Evolutionary conservation across 92 coral and sea anemone genomes (phyloP).

Genomic region (Porites rus): DNA sequence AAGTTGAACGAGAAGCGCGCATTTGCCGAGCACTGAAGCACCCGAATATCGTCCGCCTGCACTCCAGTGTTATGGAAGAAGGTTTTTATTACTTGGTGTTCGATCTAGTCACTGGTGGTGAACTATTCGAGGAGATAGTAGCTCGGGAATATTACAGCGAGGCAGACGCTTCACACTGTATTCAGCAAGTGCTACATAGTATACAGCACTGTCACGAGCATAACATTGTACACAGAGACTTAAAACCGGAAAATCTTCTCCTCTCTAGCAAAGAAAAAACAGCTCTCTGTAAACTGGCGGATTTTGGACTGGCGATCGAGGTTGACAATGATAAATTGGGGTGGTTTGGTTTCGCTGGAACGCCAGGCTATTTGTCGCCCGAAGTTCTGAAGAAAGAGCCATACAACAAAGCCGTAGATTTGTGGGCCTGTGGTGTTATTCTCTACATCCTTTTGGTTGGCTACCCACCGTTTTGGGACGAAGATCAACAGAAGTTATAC

Average conservation of each 20-base stretch:
- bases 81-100: conserved; percentile 85
- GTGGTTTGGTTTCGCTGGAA: conserved; percentile 99
- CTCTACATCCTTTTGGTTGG: conserved; percentile 96
- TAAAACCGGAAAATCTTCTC: conserved; percentile 98
- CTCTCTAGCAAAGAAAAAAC: conserved; percentile 92
- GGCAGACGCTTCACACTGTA: conserved; percentile 97
- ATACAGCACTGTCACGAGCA: conserved; percentile 90
- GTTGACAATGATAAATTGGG: conserved; percentile 82
- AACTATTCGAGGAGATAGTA: conserved; percentile 97
- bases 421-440: conserved; percentile 98
- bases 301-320: conserved; percentile 98
- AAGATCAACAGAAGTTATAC: conserved; percentile 94
- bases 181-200: conserved; percentile 94
- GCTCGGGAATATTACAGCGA: conserved; percentile 99
- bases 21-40: conserved; percentile 92
- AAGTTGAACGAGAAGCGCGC: conserved; percentile 98
- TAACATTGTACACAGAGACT: conserved; percentile 90
- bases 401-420: conserved; percentile 89
- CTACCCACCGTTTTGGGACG: conserved; percentile 99
- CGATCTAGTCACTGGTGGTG: conserved; percentile 98
- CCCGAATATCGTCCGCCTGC: conserved; percentile 95
- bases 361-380: conserved; percentile 98
- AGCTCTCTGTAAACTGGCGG: conserved; percentile 93
- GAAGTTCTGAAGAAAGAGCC: conserved; percentile 96
- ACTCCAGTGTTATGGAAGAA: conserved; percentile 85